phyloP scores from a whole-genome alignment of 1,140 invertebrate species.

The Chymomyza costata region DNA sequence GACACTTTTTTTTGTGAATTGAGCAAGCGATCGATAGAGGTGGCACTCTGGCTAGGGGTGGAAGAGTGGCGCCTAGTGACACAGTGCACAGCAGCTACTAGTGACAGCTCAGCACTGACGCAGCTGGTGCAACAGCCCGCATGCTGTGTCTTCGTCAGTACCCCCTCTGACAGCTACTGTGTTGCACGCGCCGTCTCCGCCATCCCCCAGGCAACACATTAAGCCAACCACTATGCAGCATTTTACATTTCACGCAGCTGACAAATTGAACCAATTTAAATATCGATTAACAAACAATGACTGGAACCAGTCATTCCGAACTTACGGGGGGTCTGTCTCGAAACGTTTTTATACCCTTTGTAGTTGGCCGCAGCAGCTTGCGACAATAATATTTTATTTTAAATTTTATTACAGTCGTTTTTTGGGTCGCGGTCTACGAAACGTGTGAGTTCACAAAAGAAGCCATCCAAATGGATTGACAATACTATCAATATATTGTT shows the following conservation, averaged over 20 bases:
- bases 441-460: too few relatives aligned
- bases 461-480: conserved; percentile 9
- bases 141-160: too few relatives aligned
- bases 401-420: background rate
- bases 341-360: conserved; percentile 10
- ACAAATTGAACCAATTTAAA: conserved; percentile 52
- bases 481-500: conserved; percentile 25
- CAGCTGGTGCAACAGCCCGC: too few relatives aligned
- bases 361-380: conserved; percentile 14
- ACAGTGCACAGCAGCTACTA: too few relatives aligned
- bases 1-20: too few relatives aligned
- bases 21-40: too few relatives aligned
- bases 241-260: conserved; percentile 7
- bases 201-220: too few relatives aligned
- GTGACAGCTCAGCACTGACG: too few relatives aligned
- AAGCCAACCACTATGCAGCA: background rate
- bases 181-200: too few relatives aligned
- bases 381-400: conserved; percentile 20
- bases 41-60: too few relatives aligned
- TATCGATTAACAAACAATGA: conserved; percentile 46
- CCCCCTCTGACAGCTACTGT: too few relatives aligned
- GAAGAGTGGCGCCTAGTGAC: too few relatives aligned
- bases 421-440: background rate
- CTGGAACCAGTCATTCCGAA: conserved; percentile 1
- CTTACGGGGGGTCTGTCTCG: background rate